Conservation (phyloP, 2,113 vertebrate species). For the Oplegnathus fasciatus region DNA sequence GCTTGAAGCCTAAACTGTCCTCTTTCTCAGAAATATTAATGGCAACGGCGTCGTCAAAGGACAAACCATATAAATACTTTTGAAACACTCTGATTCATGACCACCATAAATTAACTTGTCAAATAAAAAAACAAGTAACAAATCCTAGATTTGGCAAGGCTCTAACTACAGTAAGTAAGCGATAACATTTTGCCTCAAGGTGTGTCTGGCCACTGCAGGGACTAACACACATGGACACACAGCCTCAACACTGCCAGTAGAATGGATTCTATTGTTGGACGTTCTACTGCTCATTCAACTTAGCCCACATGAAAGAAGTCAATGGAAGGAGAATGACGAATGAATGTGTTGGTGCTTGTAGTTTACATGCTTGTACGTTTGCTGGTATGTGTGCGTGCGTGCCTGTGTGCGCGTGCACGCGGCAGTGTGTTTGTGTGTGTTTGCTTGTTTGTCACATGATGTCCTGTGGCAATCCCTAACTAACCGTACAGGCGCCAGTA, state of each 20-base stretch:
- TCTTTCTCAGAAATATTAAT: slow-evolving; percentile 61
- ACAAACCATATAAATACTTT: slow-evolving; percentile 46
- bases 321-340: slow-evolving; percentile 79
- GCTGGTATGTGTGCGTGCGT: slow-evolving; percentile 52
- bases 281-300: slow-evolving; percentile 74
- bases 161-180: slow-evolving; percentile 51
- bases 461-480: slow-evolving; percentile 86
- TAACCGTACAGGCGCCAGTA: slow-evolving; percentile 88
- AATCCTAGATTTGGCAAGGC: slow-evolving; percentile 58
- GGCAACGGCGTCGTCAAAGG: slow-evolving; percentile 38
- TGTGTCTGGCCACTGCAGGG: slow-evolving; percentile 72
- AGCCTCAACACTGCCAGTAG: slow-evolving; percentile 68
- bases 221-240: slow-evolving; percentile 59
- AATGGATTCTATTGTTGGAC: slow-evolving; percentile 83
- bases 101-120: slow-evolving; percentile 51
- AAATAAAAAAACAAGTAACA: slow-evolving; percentile 57
- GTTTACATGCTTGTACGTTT: slow-evolving; percentile 64
- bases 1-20: slow-evolving; percentile 50
- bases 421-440: slow-evolving; percentile 41
- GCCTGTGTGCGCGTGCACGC: background rate
- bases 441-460: slow-evolving; percentile 87
- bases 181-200: slow-evolving; percentile 76
- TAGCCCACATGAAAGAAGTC: slow-evolving; percentile 83
- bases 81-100: slow-evolving; percentile 49
- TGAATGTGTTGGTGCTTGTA: slow-evolving; percentile 76